Conservation (phyloP, 2,797 vertebrate species). For the Coregonus sp. region DNA sequence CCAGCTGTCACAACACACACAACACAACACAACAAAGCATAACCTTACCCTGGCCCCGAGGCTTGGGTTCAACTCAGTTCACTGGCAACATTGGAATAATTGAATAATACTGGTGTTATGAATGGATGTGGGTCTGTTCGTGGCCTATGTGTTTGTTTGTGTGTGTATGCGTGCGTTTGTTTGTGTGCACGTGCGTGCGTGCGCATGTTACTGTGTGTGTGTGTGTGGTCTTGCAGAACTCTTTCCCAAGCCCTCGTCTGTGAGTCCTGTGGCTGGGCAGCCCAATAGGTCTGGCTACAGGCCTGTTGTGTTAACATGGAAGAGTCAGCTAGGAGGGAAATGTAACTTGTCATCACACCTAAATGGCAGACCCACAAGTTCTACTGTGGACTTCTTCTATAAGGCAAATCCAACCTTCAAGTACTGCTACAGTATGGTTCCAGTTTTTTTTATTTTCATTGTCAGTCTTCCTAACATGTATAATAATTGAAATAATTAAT, state of each 20-base stretch:
- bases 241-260: background rate
- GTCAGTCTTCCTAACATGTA: background rate
- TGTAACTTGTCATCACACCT: background rate
- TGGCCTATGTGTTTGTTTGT: conserved; percentile 20
- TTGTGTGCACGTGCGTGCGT: too few relatives aligned
- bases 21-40: background rate
- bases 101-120: background rate
- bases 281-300: background rate
- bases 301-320: background rate
- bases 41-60: background rate
- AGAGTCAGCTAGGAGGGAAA: background rate
- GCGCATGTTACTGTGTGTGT: background rate
- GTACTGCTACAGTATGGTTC: background rate
- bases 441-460: too few relatives aligned
- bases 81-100: conserved; percentile 5
- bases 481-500: background rate
- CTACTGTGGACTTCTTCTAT: background rate
- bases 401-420: background rate
- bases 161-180: background rate
- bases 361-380: background rate
- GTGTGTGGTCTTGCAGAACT: background rate
- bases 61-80: background rate
- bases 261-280: background rate
- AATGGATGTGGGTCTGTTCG: conserved; percentile 26
- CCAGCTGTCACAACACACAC: conserved; percentile 58